Base-by-base conservation (phyloP, 2,888 invertebrate genomes). In the Chrysotoxum bicinctum region DNA sequence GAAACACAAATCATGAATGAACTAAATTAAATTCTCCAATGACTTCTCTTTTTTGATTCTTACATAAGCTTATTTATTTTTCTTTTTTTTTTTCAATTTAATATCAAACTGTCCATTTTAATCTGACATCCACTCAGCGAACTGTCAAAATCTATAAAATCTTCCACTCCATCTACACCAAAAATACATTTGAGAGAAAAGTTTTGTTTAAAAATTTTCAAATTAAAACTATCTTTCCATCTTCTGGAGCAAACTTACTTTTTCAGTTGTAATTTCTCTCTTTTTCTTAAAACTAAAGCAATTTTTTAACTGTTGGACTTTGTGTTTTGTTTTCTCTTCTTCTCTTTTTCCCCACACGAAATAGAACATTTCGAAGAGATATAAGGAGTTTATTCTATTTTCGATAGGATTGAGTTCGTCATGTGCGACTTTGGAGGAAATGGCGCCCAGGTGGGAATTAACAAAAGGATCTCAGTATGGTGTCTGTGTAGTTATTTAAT, bases 91-190 rank as follows among this genome's bases (percentile, higher is more conserved):
- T 48, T 40, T 60, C 43, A n/a, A 60, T 60, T 60, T 58, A 80
- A 74, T 74, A 74, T 43, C 60, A 37, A 58, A 16, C 43, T 52
- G 79, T 62, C 54, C 69, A 76, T 62, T 74, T 60, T 30, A 52
- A 40, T 58, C 52, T 43, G 72, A 77, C 58, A 72, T 30, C 64
- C 82, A 60, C 66, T 77, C 77, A 77, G 58, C 23, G 64, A 77
- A 72, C 77, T 82, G 72, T 77, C 82, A 77, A 77, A 70, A 77
- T 66, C 56, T 12, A 64, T 76, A 64, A 75, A 69, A 19, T 37
- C 32, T 58, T 50, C 60, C 26, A 45, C 45, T 32, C 6, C 54
- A 26, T 62, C 50, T 30, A 19, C 37, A 26, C 30, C 10, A 16
- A 70, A 81, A 75, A 62, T 19, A 40, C 50, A 70, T 76, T 76